Conservation (phyloP, 1,140 invertebrate genomes). For the Drosophila elegans region DNA sequence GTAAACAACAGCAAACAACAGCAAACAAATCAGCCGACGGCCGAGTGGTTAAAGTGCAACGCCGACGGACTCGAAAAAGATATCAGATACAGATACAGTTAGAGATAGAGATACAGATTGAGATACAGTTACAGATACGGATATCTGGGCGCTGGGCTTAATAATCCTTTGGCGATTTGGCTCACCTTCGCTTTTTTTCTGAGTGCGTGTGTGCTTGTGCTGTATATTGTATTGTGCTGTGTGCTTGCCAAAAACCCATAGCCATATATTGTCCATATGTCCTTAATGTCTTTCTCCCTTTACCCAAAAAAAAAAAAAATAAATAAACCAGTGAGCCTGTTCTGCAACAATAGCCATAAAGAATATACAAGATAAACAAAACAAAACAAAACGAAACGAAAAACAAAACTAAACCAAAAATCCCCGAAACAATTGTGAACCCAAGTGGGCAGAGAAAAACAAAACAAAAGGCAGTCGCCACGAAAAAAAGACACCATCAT, state of each 20-base stretch:
- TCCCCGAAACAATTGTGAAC: slow-evolving; percentile 3
- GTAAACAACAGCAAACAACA: slow-evolving; percentile 6
- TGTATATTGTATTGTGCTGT: slow-evolving; percentile 9
- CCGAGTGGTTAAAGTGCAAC: slow-evolving; percentile 33
- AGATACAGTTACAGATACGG: slow-evolving; percentile 26
- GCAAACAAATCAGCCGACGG: slow-evolving; percentile 25
- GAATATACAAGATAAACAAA: slow-evolving; percentile 6
- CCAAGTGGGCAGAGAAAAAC: slow-evolving; percentile 4
- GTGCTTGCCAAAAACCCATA: slow-evolving; percentile 25
- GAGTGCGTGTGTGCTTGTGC: slow-evolving; percentile 52
- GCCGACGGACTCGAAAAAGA: slow-evolving; percentile 21
- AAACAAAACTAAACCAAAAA: background rate
- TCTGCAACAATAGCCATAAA: slow-evolving; percentile 29
- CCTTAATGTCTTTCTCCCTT: slow-evolving; percentile 33
- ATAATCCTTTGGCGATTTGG: slow-evolving; percentile 50
- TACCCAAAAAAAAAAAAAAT: background rate
- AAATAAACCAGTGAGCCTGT: slow-evolving; percentile 37
- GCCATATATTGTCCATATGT: slow-evolving; percentile 13
- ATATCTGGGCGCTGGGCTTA: slow-evolving; percentile 15
- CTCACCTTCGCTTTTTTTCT: slow-evolving; percentile 52
- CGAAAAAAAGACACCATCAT: slow-evolving; percentile 55
- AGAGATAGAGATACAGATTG: slow-evolving; percentile 12
- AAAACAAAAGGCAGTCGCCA: background rate
- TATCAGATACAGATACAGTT: background rate
- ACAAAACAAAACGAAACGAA: background rate